Evolutionary conservation across 1,140 invertebrate species (phyloP).

Genomic region (Patella vulgata): DNA sequence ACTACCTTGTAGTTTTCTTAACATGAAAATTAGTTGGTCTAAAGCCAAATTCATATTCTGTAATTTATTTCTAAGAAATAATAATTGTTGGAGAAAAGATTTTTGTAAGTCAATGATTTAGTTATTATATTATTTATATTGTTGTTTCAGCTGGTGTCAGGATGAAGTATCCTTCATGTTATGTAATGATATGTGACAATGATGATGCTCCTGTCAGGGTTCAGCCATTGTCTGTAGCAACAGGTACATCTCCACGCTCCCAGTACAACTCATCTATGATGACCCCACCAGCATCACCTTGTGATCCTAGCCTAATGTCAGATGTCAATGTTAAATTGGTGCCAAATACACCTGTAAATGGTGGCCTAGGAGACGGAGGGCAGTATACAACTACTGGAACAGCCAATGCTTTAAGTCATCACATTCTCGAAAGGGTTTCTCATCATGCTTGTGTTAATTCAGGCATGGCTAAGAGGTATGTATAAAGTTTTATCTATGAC

Average conservation of each 20-base stretch:
- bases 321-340: conserved; percentile 21
- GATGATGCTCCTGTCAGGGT: conserved; percentile 71
- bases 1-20: too few relatives aligned
- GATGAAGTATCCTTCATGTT: conserved; percentile 94
- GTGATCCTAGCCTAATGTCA: conserved; percentile 36
- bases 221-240: conserved; percentile 19
- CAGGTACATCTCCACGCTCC: not conserved
- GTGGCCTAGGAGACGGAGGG: conserved; percentile 13
- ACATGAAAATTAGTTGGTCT: too few relatives aligned
- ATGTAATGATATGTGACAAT: conserved; percentile 90
- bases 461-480: conserved; percentile 50
- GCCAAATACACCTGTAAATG: conserved; percentile 11
- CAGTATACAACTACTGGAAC: conserved; percentile 1
- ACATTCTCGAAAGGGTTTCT: conserved; percentile 79
- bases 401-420: conserved; percentile 37
- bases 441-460: conserved; percentile 75
- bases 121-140: too few relatives aligned
- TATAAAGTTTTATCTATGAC: not conserved
- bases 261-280: conserved; percentile 31
- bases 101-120: too few relatives aligned
- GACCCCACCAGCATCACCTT: conserved; percentile 61
- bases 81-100: too few relatives aligned
- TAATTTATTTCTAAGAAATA: too few relatives aligned
- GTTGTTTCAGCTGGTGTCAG: conserved; percentile 83
- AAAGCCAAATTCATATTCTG: too few relatives aligned